A percentile compares a stretch with the other conserved stretches of the same genome.
Evolutionary conservation across 2,888 invertebrate genomes (phyloP).

Genomic region (Philonicus albiceps): DNA sequence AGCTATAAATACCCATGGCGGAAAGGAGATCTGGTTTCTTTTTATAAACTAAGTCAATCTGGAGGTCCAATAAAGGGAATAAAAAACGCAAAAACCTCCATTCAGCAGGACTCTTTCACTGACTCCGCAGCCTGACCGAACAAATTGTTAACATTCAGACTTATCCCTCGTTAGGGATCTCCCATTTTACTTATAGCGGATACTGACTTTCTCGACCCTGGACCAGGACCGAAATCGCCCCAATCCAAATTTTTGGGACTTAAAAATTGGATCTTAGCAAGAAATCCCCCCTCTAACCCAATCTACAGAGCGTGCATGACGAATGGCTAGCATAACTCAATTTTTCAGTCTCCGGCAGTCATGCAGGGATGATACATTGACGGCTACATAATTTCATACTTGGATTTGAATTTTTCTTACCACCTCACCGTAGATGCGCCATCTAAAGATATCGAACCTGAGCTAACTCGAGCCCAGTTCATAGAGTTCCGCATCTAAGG

Average conservation of each 20-base stretch:
- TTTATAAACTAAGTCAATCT: background rate
- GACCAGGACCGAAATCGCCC: background rate
- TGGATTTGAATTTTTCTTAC: slow-evolving; percentile 8
- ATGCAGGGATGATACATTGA: slow-evolving; percentile 26
- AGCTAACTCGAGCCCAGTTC: background rate
- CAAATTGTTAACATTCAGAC: slow-evolving; percentile 28
- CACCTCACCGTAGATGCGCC: background rate
- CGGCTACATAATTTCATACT: background rate
- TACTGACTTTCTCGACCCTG: background rate
- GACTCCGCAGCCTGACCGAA: background rate
- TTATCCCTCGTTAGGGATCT: background rate
- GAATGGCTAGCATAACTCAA: slow-evolving; percentile 18
- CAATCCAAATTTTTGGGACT: background rate
- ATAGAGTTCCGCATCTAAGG: slow-evolving; percentile 16
- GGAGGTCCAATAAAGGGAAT: background rate
- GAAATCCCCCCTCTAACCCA: slow-evolving; percentile 2
- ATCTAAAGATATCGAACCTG: background rate
- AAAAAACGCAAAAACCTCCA: background rate
- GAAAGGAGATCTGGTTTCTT: background rate
- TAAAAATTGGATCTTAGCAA: background rate
- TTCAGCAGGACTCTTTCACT: background rate
- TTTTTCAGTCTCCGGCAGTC: background rate
- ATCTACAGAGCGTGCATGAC: slow-evolving; percentile 7
- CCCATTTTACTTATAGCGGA: background rate
- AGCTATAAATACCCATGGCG: background rate